These are phyloP conservation scores for Melanitta fusca DNA, from an alignment of 2,797 vertebrate species.

Conservation along the genomic window DNA sequence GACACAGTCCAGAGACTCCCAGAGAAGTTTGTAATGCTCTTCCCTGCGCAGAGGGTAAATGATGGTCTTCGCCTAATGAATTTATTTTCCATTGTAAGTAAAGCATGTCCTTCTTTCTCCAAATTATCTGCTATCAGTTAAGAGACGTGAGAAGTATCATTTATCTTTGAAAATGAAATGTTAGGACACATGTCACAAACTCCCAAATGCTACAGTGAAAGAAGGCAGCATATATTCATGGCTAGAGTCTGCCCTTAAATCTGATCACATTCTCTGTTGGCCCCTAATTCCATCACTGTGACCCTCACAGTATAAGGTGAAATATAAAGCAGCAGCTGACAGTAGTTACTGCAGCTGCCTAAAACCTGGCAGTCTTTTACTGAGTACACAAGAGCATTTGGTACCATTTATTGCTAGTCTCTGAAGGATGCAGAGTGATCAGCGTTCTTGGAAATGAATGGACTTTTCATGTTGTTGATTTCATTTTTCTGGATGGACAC, in stretches of 20 bases:
- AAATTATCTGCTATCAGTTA: neutral
- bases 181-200: neutral
- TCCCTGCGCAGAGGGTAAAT: neutral
- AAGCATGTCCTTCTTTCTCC: neutral
- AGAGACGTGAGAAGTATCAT: neutral
- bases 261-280: neutral
- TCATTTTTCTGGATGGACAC: slow-evolving; percentile 41
- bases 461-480: slow-evolving; percentile 46
- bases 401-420: neutral
- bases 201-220: neutral
- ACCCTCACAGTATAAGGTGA: neutral
- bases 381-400: neutral
- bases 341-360: neutral
- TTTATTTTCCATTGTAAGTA: neutral
- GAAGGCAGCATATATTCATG: neutral
- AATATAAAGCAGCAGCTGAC: neutral
- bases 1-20: neutral
- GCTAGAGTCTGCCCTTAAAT: slow-evolving; percentile 8
- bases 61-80: neutral
- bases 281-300: neutral
- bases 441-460: slow-evolving; percentile 20
- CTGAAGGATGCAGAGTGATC: slow-evolving; percentile 18
- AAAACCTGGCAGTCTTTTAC: neutral
- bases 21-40: neutral
- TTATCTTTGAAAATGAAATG: neutral